These are phyloP conservation scores for Thysanoteuthis rhombus DNA, from an alignment of 2,888 invertebrate genomes.

Conservation along the genomic window DNA sequence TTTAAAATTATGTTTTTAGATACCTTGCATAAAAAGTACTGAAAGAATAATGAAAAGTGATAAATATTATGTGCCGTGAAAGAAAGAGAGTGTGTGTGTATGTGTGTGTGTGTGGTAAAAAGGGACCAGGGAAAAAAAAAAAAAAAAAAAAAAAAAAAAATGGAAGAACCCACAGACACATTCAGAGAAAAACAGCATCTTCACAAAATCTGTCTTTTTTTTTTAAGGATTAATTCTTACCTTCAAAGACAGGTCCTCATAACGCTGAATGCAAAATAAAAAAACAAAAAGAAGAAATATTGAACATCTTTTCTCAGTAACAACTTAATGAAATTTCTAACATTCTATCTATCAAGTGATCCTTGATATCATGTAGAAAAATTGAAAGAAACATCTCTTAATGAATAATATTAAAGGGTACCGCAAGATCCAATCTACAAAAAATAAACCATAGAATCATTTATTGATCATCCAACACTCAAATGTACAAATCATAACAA, in stretches of 20 bases:
- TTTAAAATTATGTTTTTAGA: no score
- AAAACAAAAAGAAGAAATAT: not conserved
- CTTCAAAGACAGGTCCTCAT: not conserved
- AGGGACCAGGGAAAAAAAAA: not conserved
- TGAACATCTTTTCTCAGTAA: constrained; percentile 12
- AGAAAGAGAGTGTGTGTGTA: not conserved
- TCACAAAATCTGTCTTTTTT: not conserved
- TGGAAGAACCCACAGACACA: not conserved
- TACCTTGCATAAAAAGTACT: not conserved
- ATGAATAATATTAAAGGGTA: not conserved
- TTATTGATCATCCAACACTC: no score
- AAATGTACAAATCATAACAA: not conserved
- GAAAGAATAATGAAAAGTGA: not conserved
- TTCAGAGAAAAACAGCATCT: not conserved
- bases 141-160: not conserved
- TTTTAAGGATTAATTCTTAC: not conserved
- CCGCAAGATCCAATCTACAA: not conserved
- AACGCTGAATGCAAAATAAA: not conserved
- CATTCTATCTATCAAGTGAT: not conserved
- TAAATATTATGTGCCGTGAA: no score
- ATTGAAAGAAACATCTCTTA: not conserved
- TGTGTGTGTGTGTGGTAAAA: not conserved
- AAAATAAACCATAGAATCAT: not conserved
- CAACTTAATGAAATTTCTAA: not conserved
- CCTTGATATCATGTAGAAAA: not conserved